Conservation (phyloP, 2,113 vertebrate species). For the Deroptyus accipitrinus region DNA sequence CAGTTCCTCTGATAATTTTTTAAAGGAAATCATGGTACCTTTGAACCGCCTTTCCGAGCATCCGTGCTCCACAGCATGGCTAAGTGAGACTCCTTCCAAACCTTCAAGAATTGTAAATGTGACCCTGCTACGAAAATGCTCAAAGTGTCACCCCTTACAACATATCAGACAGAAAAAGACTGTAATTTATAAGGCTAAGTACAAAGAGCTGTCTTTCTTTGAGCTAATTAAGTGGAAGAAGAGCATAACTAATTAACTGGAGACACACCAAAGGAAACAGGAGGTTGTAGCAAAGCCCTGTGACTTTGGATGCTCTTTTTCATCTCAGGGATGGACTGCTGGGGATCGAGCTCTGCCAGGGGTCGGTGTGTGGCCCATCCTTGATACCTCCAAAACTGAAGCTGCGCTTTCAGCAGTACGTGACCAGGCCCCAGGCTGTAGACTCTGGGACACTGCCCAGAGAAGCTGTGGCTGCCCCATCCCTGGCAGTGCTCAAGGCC, state of each 20-base stretch:
- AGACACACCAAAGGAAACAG: not conserved
- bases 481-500: not conserved
- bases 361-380: not conserved
- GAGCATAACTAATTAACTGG: conserved; percentile 59
- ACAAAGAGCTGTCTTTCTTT: conserved; percentile 58
- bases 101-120: conserved; percentile 36
- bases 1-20: conserved; percentile 31
- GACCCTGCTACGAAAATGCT: conserved; percentile 34
- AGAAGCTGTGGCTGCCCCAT: not conserved
- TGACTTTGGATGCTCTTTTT: not conserved
- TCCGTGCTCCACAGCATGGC: not conserved
- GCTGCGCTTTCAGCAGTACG: not conserved
- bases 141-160: not conserved
- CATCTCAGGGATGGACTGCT: not conserved
- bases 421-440: not conserved
- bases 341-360: not conserved
- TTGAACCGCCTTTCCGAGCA: not conserved
- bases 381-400: not conserved
- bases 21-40: not conserved
- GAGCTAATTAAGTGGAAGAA: conserved; percentile 57
- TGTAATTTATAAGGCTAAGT: conserved; percentile 44
- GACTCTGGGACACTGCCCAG: not conserved
- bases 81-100: not conserved
- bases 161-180: not conserved
- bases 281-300: not conserved